These are phyloP conservation scores for Aurelia sp. DNA, from an alignment of 30 jellyfish, hydroid and myxozoan species.

Conservation along the genomic window DNA sequence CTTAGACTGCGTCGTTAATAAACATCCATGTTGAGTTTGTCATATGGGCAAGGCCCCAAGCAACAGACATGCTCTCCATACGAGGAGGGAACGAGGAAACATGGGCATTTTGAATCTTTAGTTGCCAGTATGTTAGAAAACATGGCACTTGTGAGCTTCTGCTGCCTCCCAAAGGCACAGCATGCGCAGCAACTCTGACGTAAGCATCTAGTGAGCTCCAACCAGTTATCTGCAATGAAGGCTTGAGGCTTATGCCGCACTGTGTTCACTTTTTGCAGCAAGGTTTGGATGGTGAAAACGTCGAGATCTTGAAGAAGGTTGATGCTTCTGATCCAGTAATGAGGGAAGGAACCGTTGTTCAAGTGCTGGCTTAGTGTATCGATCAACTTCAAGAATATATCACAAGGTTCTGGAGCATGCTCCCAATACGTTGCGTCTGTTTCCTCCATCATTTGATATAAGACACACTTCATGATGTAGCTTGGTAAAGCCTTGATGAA, in stretches of 20 bases:
- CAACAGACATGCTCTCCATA: constrained; percentile 3
- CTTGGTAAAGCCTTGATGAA: constrained; percentile 13
- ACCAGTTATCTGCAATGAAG: constrained; percentile 39
- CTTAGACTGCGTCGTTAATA: background rate
- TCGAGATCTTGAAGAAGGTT: constrained; percentile 9
- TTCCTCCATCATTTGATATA: constrained; percentile 30
- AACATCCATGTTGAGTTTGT: constrained; percentile 29
- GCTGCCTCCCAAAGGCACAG: constrained; percentile 21
- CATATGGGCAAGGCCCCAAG: constrained; percentile 38
- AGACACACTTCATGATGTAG: constrained; percentile 22
- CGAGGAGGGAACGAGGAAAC: constrained; percentile 12
- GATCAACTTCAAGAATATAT: constrained; percentile 23
- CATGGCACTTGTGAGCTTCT: background rate
- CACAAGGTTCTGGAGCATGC: background rate
- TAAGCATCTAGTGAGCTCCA: constrained; percentile 24
- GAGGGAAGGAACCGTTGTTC: constrained; percentile 33
- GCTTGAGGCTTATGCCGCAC: constrained; percentile 45
- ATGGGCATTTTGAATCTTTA: background rate
- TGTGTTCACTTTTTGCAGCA: constrained; percentile 16
- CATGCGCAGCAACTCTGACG: constrained; percentile 31
- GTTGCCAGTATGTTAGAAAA: constrained; percentile 8
- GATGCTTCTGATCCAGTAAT: constrained; percentile 53
- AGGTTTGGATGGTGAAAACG: background rate
- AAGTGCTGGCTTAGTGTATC: constrained; percentile 12
- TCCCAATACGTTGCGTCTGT: constrained; percentile 18